A percentile compares a stretch with the other conserved stretches of the same genome.
These are phyloP conservation scores for Etheostoma nigrum DNA, from an alignment of 2,797 vertebrate species.

Conservation along the genomic window DNA sequence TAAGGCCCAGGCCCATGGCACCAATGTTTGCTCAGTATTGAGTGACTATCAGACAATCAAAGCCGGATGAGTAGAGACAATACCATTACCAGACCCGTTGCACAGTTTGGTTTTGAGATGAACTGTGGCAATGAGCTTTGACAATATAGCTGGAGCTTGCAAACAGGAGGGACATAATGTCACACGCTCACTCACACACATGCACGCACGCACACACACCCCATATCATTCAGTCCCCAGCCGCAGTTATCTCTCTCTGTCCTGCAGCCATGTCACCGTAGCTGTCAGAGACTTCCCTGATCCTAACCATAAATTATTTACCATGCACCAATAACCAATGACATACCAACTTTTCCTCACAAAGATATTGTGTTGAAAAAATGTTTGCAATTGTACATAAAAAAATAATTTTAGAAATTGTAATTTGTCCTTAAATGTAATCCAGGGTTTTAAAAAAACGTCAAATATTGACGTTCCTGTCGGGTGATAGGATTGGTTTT, in stretches of 20 bases:
- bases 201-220: background rate
- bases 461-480: too few relatives aligned
- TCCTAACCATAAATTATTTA: background rate
- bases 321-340: background rate
- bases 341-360: background rate
- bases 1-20: constrained; percentile 3
- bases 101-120: constrained; percentile 57
- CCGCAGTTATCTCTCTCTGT: constrained; percentile 23
- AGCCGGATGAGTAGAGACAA: constrained; percentile 63
- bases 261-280: constrained; percentile 37
- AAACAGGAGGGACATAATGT: constrained; percentile 54
- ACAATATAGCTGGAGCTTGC: constrained; percentile 64
- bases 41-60: constrained; percentile 69
- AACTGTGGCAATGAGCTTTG: constrained; percentile 61
- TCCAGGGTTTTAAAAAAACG: background rate
- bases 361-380: background rate
- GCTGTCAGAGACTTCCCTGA: constrained; percentile 11
- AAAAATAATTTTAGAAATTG: too few relatives aligned
- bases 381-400: too few relatives aligned
- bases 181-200: constrained; percentile 6
- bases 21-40: constrained; percentile 56
- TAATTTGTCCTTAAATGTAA: too few relatives aligned
- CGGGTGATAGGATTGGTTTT: too few relatives aligned
- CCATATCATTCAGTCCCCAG: constrained; percentile 25
- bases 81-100: constrained; percentile 60